Evolutionary conservation across 2,797 vertebrate genomes (phyloP).

Genomic region (Mus spretus): DNA sequence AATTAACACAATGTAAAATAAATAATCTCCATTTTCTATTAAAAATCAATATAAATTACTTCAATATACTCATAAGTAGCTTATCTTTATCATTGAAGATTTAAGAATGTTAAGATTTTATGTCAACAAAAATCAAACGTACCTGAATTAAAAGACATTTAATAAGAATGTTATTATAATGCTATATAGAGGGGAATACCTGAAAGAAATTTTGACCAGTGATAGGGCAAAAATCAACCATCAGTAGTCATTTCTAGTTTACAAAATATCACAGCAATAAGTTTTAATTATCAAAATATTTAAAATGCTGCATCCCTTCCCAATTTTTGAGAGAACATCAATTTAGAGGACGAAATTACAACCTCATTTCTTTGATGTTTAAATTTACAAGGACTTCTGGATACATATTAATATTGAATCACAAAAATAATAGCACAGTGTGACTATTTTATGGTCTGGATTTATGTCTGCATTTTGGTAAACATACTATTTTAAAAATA

Average conservation of each 20-base stretch:
- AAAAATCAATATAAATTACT: neutral
- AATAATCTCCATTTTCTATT: constrained; percentile 15
- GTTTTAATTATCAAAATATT: neutral
- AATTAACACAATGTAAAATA: constrained; percentile 38
- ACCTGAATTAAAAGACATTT: constrained; percentile 1
- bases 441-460: neutral
- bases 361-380: constrained; percentile 8
- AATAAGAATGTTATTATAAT: neutral
- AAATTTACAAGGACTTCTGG: constrained; percentile 28
- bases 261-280: neutral
- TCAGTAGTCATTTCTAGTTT: neutral
- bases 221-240: neutral
- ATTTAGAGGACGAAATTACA: constrained; percentile 2
- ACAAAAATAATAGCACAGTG: constrained; percentile 10
- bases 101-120: constrained; percentile 38
- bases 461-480: neutral
- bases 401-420: neutral
- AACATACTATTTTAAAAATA: neutral
- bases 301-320: neutral
- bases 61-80: neutral
- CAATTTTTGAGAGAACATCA: neutral
- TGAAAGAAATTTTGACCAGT: neutral
- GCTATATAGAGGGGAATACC: neutral
- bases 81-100: neutral
- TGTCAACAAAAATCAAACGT: constrained; percentile 35